A percentile compares a stretch with the other conserved stretches of the same genome.
These are phyloP conservation scores for Craterocephalus amniculus DNA, from an alignment of 2,797 vertebrate species.

Conservation along the genomic window DNA sequence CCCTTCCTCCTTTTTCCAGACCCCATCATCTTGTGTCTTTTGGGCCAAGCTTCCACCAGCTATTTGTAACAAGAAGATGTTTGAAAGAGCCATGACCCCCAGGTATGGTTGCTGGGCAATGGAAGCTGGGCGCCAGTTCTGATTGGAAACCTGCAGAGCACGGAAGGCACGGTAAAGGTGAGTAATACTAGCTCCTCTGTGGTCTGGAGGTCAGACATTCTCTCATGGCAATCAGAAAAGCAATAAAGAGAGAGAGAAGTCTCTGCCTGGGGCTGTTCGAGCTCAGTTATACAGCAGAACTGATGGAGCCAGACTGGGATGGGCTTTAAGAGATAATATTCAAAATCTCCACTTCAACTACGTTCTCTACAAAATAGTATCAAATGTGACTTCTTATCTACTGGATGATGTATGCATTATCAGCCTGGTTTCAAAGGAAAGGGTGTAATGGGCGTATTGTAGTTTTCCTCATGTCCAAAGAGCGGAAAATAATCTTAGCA, in stretches of 20 bases:
- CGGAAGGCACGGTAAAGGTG: constrained; percentile 63
- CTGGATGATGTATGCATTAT: constrained; percentile 2
- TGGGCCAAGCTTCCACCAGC: constrained; percentile 56
- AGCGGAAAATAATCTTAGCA: not conserved
- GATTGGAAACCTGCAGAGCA: constrained; percentile 68
- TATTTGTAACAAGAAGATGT: constrained; percentile 76
- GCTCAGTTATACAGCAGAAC: constrained; percentile 38
- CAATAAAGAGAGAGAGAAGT: constrained; percentile 54
- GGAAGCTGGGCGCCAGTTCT: constrained; percentile 41
- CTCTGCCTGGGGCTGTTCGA: constrained; percentile 38
- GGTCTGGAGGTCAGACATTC: constrained; percentile 69
- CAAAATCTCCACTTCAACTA: constrained; percentile 15
- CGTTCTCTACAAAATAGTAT: not conserved
- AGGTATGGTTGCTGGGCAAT: constrained; percentile 48
- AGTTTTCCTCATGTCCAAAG: not conserved
- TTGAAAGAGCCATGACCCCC: constrained; percentile 66
- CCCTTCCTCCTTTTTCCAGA: constrained; percentile 37
- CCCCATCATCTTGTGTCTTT: constrained; percentile 41
- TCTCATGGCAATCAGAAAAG: constrained; percentile 68
- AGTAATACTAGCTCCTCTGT: constrained; percentile 53
- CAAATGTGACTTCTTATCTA: constrained; percentile 1
- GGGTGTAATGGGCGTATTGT: not conserved
- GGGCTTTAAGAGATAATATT: constrained; percentile 24
- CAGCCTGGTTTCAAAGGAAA: not conserved
- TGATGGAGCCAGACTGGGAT: constrained; percentile 41